Conservation (phyloP, 2,113 vertebrate genomes). For the Marmota monax region DNA sequence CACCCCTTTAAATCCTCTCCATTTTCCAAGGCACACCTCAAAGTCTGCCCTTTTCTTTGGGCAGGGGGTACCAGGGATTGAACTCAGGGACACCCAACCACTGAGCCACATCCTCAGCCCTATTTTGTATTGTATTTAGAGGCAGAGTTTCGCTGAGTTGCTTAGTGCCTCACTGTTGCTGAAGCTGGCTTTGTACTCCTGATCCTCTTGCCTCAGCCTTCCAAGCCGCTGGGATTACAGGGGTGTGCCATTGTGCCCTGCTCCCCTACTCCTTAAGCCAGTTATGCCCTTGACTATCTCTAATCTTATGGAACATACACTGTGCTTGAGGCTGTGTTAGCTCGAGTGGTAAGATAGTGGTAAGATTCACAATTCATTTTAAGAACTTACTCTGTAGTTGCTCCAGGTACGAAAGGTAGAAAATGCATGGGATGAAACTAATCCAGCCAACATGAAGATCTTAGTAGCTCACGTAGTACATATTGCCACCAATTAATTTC, state of each 20-base stretch:
- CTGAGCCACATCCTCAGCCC: too few species aligned
- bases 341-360: slow-evolving; percentile 1
- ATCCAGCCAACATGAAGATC: not conserved
- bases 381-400: not conserved
- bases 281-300: not conserved
- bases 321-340: not conserved
- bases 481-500: not conserved
- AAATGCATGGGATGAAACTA: not conserved
- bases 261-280: not conserved
- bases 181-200: too few species aligned
- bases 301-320: not conserved
- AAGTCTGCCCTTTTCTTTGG: not conserved
- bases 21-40: not conserved
- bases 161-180: too few species aligned
- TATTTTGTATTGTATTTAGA: too few species aligned
- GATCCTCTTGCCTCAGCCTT: too few species aligned
- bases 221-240: too few species aligned
- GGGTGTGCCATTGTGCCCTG: too few species aligned
- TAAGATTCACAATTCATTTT: slow-evolving; percentile 7
- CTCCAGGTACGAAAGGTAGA: not conserved
- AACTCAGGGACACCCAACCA: too few species aligned
- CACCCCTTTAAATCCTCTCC: not conserved
- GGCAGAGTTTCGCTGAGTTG: too few species aligned
- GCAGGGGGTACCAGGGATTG: too few species aligned
- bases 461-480: not conserved